phyloP scores from a whole-genome alignment of 2,797 vertebrate species.

The Limnodromus scolopaceus region DNA sequence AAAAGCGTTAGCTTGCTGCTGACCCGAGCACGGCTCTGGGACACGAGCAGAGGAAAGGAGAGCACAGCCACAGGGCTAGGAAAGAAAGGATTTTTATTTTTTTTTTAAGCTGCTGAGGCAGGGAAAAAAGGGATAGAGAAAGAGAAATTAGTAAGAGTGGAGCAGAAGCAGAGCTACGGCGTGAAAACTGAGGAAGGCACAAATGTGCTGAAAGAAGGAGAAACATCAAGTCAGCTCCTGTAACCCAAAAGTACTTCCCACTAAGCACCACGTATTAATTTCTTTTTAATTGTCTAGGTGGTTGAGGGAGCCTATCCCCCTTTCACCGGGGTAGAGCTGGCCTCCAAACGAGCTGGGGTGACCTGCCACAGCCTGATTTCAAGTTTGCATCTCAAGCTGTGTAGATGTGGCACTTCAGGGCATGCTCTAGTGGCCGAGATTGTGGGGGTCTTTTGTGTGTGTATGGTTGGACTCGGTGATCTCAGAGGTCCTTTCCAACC shows the following conservation, averaged over 20 bases:
- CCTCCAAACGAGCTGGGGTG: neutral
- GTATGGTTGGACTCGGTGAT: no score
- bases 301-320: neutral
- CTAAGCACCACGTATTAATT: neutral
- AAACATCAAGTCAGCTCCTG: neutral
- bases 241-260: neutral
- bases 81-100: neutral
- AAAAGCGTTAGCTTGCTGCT: conserved; percentile 90
- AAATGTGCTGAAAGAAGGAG: neutral
- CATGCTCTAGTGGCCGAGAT: no score
- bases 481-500: no score
- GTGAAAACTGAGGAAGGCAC: neutral
- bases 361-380: neutral
- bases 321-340: neutral
- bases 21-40: conserved; percentile 85
- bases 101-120: conserved; percentile 33
- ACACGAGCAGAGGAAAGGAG: conserved; percentile 71
- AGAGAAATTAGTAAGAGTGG: neutral
- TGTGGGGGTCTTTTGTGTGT: no score
- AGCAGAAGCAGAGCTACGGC: neutral
- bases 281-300: neutral
- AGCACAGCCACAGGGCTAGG: conserved; percentile 63
- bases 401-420: no score
- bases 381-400: neutral
- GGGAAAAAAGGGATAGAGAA: neutral